Evolutionary conservation across 2,113 vertebrate genomes (phyloP), one percentile per base, ranked within the genome.

Genomic region (Xiphias gladius): DNA sequence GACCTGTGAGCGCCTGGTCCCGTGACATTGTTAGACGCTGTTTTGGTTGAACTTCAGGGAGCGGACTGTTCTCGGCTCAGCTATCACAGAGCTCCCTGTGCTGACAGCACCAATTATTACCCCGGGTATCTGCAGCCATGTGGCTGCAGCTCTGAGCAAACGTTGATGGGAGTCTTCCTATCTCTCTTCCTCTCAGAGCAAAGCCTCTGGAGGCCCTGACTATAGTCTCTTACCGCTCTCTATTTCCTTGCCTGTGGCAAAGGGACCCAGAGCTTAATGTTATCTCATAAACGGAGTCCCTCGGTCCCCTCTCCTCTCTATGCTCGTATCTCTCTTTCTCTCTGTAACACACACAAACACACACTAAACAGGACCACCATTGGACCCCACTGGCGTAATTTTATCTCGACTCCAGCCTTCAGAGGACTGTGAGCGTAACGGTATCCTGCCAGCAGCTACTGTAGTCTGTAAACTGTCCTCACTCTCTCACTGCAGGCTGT

Each of bases 281-380:
- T 88, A 79, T 88, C 84, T 86, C 63, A 28, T 62, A 26, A 80
- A 26, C 81, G 59, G 48, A 80, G 35, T 69, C 68, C 67, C 74
- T 70, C 74, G 7, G 68, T 57, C 32, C 57, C 26, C 12, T 61
- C 65, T n/a, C 61, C 64, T 63, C 75, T 64, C 55, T 11, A 7
- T 68, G 20, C 82, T 79, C 55, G 7, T 64, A 58, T 69, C 61
- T 48, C 8, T 41, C 26, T 37, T 14, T 54, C 26, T 7, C 58
- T 24, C 59, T 13, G 14, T 35, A 68, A 19, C 24, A 65, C 3
- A 35, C 32, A 35, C 3, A 35, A 35, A 35, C 32, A 4, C 24
- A 79, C 75, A 39, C 46, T 48, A 17, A 75, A 46, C 64, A 13
- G 16, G n/a, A 35, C 3, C 24, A 10, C 43, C 64, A 20, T 10